Evolutionary conservation across 2,888 invertebrate species (phyloP).

Genomic region (Pyralis farinalis): DNA sequence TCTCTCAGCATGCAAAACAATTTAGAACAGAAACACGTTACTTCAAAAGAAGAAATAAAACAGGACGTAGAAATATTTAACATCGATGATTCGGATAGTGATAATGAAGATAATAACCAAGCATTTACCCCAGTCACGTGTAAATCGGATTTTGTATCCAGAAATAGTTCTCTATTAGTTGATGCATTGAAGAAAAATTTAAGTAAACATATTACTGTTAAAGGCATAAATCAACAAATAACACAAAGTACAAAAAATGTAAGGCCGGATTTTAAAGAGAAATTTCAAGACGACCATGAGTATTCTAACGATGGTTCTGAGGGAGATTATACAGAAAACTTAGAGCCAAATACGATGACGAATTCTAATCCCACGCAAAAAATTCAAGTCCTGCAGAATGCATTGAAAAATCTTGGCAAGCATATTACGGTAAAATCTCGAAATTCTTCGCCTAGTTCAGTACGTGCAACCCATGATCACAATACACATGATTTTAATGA

Average conservation of each 20-base stretch:
- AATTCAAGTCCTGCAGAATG: conserved; percentile 35
- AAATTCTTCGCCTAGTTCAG: conserved; percentile 39
- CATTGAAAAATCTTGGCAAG: conserved; percentile 53
- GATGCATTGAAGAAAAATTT: conserved; percentile 44
- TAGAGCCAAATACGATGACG: conserved; percentile 10
- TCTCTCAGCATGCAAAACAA: neutral
- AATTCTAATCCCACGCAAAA: conserved; percentile 17
- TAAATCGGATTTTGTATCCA: conserved; percentile 13
- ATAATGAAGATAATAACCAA: conserved; percentile 33
- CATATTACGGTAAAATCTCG: conserved; percentile 59
- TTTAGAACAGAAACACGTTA: neutral
- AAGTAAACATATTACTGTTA: conserved; percentile 50
- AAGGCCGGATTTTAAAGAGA: conserved; percentile 5
- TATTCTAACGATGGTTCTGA: conserved; percentile 4
- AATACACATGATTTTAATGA: conserved; percentile 27
- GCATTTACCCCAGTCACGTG: conserved; percentile 13
- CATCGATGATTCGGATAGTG: conserved; percentile 68
- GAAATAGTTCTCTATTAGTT: conserved; percentile 19
- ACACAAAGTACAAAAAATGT: conserved; percentile 11
- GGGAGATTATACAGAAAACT: conserved; percentile 3
- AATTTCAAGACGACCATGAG: conserved; percentile 4
- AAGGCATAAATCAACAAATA: conserved; percentile 33
- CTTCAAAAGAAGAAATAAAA: conserved; percentile 30
- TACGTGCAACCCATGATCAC: conserved; percentile 24
- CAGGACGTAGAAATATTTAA: conserved; percentile 62